phyloP scores from a whole-genome alignment of 2,113 vertebrate genomes.

The Clarias batrachus region DNA sequence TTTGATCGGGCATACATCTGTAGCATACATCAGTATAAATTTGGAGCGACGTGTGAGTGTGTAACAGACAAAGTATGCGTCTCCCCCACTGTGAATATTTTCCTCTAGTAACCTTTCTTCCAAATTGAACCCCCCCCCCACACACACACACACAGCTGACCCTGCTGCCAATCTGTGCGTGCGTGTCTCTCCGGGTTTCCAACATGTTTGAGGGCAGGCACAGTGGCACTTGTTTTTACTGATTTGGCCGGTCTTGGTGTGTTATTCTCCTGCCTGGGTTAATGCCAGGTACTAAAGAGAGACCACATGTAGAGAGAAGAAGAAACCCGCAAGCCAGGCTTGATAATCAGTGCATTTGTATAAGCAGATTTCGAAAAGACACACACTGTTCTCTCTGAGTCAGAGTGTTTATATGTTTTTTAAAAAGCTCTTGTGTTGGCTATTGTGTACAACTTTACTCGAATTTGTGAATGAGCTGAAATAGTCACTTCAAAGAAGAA shows the following conservation, averaged over 20 bases:
- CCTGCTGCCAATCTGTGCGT: conserved; percentile 27
- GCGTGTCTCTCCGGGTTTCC: conserved; percentile 54
- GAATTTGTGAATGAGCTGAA: neutral
- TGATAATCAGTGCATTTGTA: neutral
- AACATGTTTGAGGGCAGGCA: conserved; percentile 46
- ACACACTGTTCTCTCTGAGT: neutral
- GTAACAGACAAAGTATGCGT: conserved; percentile 19
- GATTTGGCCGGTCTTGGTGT: conserved; percentile 65
- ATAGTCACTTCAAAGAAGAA: neutral
- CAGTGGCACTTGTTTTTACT: conserved; percentile 62
- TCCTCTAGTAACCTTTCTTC: conserved; percentile 59
- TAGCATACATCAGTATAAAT: neutral
- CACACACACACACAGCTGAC: conserved; percentile 50
- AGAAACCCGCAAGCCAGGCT: conserved; percentile 48
- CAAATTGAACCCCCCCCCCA: conserved; percentile 37
- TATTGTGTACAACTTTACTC: neutral
- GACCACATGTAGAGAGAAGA: conserved; percentile 64
- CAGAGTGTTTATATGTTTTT: neutral
- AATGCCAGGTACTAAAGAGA: conserved; percentile 66
- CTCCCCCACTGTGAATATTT: conserved; percentile 62
- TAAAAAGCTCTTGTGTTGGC: neutral
- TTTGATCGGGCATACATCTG: conserved; percentile 16
- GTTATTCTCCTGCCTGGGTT: conserved; percentile 63
- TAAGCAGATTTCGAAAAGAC: neutral
- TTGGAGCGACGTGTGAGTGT: neutral